Evolutionary conservation across 2,888 invertebrate genomes (phyloP).

Genomic region (Pachydiplax longipennis): DNA sequence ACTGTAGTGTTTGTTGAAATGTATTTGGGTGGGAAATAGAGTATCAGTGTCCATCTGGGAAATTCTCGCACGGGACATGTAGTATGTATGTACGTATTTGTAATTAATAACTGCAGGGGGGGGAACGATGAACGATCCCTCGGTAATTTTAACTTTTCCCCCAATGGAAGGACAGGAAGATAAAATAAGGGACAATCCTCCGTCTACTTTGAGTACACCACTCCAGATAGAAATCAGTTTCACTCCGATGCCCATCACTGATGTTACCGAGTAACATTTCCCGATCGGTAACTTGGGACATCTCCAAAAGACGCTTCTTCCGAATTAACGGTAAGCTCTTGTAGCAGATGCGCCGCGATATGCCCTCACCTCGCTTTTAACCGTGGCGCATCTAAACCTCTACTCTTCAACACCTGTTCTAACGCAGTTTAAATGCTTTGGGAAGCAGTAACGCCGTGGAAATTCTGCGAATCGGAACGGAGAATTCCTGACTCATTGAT

Average conservation of each 20-base stretch:
- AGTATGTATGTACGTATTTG: too few species aligned
- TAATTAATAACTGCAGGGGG: too few species aligned
- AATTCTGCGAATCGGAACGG: not conserved
- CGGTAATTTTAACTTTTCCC: too few species aligned
- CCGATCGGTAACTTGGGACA: not conserved
- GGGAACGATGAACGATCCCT: too few species aligned
- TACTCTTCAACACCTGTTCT: not conserved
- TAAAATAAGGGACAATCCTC: not conserved
- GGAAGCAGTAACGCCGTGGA: not conserved
- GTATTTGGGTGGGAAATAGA: too few species aligned
- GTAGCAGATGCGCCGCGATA: not conserved
- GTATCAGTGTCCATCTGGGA: too few species aligned
- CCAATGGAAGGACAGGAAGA: too few species aligned
- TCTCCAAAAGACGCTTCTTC: not conserved
- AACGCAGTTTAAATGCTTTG: not conserved
- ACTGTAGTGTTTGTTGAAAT: too few species aligned
- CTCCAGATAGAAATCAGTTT: not conserved
- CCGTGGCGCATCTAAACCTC: not conserved
- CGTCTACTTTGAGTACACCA: not conserved
- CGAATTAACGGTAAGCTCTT: not conserved
- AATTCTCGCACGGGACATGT: too few species aligned
- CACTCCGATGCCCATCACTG: not conserved
- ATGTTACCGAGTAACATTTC: not conserved
- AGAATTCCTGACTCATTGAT: not conserved
- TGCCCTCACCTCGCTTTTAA: not conserved